Evolutionary conservation across 2,888 invertebrate species (phyloP), one percentile per base, ranked within the genome.

Genomic region (Rhagonycha lutea): DNA sequence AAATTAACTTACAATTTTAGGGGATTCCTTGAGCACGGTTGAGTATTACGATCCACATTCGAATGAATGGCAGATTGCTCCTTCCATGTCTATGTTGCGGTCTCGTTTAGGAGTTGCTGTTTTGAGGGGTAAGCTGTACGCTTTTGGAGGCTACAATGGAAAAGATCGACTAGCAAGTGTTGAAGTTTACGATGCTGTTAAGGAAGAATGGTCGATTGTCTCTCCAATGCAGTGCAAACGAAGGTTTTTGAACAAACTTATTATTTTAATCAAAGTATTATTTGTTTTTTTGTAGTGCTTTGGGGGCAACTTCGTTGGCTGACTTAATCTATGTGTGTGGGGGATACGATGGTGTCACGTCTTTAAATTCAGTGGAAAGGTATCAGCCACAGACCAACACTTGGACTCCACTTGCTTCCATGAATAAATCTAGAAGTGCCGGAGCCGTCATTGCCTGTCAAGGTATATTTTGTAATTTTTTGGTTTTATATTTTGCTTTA

Each of bases 61-160:
- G 5, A 90, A 92, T 65, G 89, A 91, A 77, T 96, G 96, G 96
- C 90, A 91, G 83, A 90, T 94, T 86, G 94, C 91, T 0, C 94
- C 95, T 83, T 92, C 94, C 8, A 96, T 96, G 96, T 93, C 93
- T 9, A 96, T 95, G 90, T 90, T 95, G 77, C 90, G 96, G 73
- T 95, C 95, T 75, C 88, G 96, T 68, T 94, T 96, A 3, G 96
- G 96, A 0, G 96, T 96, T 0, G 94, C 96, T 18, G 96, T 96
- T 0, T 90, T 96, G 83, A 91, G 93, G 83, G 94, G 95, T 82
- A 91, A 92, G 86, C 87, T 94, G 5, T 94, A 93, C 84, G 96
- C 96, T 2, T 94, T 96, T 84, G 94, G 93, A 14, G 96, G 96
- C 0, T 96, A 95, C 85, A 95, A 96, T 86, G 96, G 97, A 0